phyloP scores from a whole-genome alignment of 2,797 vertebrate genomes.

The Mastacembelus armatus region DNA sequence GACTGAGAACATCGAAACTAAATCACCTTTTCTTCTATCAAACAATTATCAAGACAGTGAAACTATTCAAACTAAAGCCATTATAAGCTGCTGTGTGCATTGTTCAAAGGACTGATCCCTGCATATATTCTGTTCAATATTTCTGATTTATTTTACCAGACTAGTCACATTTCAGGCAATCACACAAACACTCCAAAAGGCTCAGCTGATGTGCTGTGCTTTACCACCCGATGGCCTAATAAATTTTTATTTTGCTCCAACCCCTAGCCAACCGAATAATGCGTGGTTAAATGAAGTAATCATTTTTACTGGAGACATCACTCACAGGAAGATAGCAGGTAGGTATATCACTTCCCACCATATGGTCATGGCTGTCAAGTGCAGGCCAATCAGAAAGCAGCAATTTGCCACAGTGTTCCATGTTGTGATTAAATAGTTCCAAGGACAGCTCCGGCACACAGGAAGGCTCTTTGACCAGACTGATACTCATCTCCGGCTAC shows the following conservation, averaged over 20 bases:
- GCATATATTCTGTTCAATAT: background rate
- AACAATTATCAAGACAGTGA: background rate
- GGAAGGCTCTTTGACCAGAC: constrained; percentile 81
- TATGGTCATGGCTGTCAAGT: constrained; percentile 85
- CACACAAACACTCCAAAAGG: constrained; percentile 58
- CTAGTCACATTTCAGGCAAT: constrained; percentile 41
- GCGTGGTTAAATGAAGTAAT: constrained; percentile 87
- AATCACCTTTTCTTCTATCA: background rate
- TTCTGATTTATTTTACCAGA: constrained; percentile 40
- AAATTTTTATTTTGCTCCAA: constrained; percentile 75
- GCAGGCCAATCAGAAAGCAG: constrained; percentile 79
- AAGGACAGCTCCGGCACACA: constrained; percentile 77
- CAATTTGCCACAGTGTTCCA: constrained; percentile 85
- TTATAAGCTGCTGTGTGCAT: background rate
- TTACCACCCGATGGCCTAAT: constrained; percentile 66
- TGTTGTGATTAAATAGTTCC: constrained; percentile 87
- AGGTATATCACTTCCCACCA: constrained; percentile 87
- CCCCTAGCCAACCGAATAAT: constrained; percentile 81
- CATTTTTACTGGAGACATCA: constrained; percentile 86
- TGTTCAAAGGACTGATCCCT: constrained; percentile 1
- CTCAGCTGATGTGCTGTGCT: constrained; percentile 73
- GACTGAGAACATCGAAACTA: background rate
- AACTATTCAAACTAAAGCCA: background rate
- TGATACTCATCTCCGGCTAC: constrained; percentile 83
- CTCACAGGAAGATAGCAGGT: constrained; percentile 83